phyloP scores from a whole-genome alignment of 1,140 invertebrate genomes.

The Neodiprion fabricii region DNA sequence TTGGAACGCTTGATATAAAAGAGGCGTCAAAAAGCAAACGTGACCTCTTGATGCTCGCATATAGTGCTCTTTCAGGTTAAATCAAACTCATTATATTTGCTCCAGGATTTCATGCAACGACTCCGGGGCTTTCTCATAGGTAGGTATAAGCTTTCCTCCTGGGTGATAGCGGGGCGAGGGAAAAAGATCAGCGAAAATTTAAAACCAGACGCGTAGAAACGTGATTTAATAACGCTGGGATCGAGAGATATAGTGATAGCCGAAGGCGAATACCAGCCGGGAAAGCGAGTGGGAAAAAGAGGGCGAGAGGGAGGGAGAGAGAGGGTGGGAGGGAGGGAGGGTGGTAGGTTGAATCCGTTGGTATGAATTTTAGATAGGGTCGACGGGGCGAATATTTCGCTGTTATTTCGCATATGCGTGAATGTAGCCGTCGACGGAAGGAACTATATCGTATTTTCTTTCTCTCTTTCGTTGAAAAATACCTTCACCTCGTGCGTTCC shows the following conservation, averaged over 20 bases:
- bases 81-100: slow-evolving; percentile 3
- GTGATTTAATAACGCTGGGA: slow-evolving; percentile 2
- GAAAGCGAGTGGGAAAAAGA: background rate
- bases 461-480: no score
- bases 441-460: no score
- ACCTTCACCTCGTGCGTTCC: no score
- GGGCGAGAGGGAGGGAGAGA: background rate
- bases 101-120: background rate
- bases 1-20: no score
- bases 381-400: background rate
- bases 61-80: background rate
- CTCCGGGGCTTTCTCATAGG: background rate
- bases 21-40: no score
- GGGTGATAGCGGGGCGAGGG: background rate
- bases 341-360: background rate
- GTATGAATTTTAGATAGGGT: slow-evolving; percentile 3
- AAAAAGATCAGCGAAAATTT: background rate
- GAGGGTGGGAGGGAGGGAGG: background rate
- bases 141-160: background rate
- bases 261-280: no score
- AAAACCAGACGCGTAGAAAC: slow-evolving; percentile 5
- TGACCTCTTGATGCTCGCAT: background rate
- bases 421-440: no score
- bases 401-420: no score
- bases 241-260: background rate